Conservation (phyloP, 2,888 invertebrate species). For the Polymixis flavicincta region DNA sequence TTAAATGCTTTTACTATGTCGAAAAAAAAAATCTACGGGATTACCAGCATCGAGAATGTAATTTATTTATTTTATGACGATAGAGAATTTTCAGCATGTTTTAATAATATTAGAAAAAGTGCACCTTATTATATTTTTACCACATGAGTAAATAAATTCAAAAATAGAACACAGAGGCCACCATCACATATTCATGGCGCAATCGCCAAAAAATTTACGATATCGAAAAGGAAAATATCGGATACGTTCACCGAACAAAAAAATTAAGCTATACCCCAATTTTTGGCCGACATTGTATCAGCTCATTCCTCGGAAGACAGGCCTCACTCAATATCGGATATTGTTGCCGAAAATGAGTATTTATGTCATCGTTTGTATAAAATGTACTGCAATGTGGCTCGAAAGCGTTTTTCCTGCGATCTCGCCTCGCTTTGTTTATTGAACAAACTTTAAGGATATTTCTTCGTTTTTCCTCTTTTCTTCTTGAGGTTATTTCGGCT, state of each 20-base stretch:
- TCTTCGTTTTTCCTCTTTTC: slow-evolving; percentile 66
- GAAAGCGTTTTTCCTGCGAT: slow-evolving; percentile 75
- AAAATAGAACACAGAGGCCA: slow-evolving; percentile 52
- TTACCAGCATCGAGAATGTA: neutral
- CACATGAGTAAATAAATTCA: slow-evolving; percentile 56
- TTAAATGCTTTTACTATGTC: neutral
- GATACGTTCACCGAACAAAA: slow-evolving; percentile 67
- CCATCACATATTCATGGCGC: slow-evolving; percentile 68
- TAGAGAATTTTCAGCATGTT: neutral
- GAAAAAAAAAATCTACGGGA: neutral
- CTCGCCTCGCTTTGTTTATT: slow-evolving; percentile 75
- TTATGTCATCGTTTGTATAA: slow-evolving; percentile 89
- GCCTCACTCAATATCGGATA: slow-evolving; percentile 90
- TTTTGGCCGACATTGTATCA: slow-evolving; percentile 72
- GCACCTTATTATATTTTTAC: slow-evolving; percentile 28
- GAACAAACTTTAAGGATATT: slow-evolving; percentile 71
- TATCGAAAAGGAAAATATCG: slow-evolving; percentile 69
- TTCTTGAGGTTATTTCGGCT: slow-evolving; percentile 64
- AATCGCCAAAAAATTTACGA: slow-evolving; percentile 66
- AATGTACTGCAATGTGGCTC: slow-evolving; percentile 81
- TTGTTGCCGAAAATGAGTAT: slow-evolving; percentile 90
- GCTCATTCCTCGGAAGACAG: slow-evolving; percentile 82
- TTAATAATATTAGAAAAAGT: slow-evolving; percentile 10
- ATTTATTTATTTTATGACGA: neutral
- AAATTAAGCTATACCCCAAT: slow-evolving; percentile 69